Percentiles rank a stretch among this genome's conserved stretches.
Evolutionary conservation across 2,797 vertebrate genomes (phyloP).

Genomic region (Enteromius anoplus): DNA sequence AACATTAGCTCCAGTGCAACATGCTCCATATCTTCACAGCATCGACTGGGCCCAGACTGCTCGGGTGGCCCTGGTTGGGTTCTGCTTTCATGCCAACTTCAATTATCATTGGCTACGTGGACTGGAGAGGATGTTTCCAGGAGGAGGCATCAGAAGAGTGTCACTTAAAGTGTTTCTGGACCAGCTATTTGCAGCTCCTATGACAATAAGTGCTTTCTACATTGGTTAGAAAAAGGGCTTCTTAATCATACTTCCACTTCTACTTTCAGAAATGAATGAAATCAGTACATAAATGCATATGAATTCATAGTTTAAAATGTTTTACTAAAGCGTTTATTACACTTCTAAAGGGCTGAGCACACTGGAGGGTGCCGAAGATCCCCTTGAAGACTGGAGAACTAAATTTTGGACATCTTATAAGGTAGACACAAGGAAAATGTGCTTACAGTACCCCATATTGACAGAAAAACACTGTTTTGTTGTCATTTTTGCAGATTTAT

Average conservation of each 20-base stretch:
- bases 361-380: conserved; percentile 75
- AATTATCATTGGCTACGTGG: conserved; percentile 80
- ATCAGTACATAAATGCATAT: not conserved
- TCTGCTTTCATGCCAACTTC: conserved; percentile 83
- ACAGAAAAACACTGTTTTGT: too few species aligned
- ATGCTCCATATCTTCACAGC: not conserved
- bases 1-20: conserved; percentile 13
- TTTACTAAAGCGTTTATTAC: not conserved
- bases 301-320: not conserved
- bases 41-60: conserved; percentile 76
- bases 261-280: not conserved
- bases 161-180: conserved; percentile 78
- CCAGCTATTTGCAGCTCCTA: conserved; percentile 78
- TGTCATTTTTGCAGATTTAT: too few species aligned
- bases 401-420: conserved; percentile 83
- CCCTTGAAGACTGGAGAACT: conserved; percentile 76
- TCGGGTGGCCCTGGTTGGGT: conserved; percentile 75
- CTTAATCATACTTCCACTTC: not conserved
- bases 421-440: conserved; percentile 58
- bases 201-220: conserved; percentile 82
- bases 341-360: conserved; percentile 74
- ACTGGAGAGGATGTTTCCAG: conserved; percentile 77
- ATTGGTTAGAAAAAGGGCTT: conserved; percentile 67
- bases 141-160: conserved; percentile 69
- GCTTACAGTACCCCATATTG: too few species aligned